Percentiles rank a stretch among this genome's conserved stretches.
These are phyloP conservation scores for Oryzias javanicus DNA, from an alignment of 2,113 vertebrate genomes.

Conservation along the genomic window DNA sequence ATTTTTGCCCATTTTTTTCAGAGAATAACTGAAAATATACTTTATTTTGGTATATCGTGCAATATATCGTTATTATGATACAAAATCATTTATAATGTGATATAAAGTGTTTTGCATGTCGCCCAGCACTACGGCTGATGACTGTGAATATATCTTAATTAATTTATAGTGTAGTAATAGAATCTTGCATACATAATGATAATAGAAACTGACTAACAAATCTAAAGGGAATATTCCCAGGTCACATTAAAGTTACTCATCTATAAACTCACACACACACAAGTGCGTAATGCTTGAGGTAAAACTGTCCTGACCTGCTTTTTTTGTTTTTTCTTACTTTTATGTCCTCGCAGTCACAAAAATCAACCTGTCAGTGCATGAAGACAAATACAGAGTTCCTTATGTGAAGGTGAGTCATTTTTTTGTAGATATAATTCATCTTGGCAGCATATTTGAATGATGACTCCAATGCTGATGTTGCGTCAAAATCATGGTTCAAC, in stretches of 20 bases:
- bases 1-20: too few species aligned
- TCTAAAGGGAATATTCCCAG: constrained; percentile 12
- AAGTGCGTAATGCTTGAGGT: constrained; percentile 3
- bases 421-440: constrained; percentile 6
- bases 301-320: constrained; percentile 40
- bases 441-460: neutral
- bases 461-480: neutral
- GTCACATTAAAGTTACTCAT: constrained; percentile 26
- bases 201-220: constrained; percentile 27
- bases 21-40: too few species aligned
- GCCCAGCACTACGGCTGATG: too few species aligned
- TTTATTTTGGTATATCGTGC: too few species aligned
- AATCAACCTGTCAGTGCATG: constrained; percentile 92
- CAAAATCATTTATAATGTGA: too few species aligned
- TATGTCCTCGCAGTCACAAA: constrained; percentile 84
- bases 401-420: constrained; percentile 87
- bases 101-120: too few species aligned
- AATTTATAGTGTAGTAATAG: constrained; percentile 11
- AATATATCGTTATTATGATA: too few species aligned
- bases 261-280: constrained; percentile 1
- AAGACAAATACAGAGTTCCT: constrained; percentile 94
- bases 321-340: constrained; percentile 7
- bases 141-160: constrained; percentile 15
- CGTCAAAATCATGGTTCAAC: neutral
- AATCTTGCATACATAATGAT: neutral